Evolutionary conservation across 2,113 vertebrate genomes (phyloP).

Genomic region (Hystrix brachyura): DNA sequence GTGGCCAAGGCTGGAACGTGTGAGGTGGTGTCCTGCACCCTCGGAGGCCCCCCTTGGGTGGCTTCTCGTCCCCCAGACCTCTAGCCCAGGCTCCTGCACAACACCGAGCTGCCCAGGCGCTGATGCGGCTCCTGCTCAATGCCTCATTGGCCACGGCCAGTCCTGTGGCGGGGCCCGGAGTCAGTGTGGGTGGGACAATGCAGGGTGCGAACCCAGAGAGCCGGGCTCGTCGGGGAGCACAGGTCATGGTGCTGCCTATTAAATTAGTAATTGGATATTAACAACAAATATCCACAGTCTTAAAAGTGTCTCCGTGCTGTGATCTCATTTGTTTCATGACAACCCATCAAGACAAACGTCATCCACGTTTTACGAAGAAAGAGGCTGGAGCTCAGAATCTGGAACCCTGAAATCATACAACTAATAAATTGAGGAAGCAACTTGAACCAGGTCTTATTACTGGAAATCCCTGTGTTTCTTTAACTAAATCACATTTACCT

Average conservation of each 20-base stretch:
- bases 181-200: neutral
- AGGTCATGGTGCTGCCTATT: neutral
- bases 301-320: neutral
- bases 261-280: neutral
- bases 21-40: neutral
- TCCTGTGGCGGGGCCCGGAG: neutral
- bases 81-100: neutral
- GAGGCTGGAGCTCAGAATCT: neutral
- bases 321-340: neutral
- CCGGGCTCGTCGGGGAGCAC: neutral
- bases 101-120: neutral
- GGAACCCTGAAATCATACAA: neutral
- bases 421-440: neutral
- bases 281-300: neutral
- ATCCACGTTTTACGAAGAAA: neutral
- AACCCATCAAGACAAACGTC: neutral
- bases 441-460: neutral
- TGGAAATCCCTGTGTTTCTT: neutral
- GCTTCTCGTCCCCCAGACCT: neutral
- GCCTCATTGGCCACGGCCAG: neutral
- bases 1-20: neutral
- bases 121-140: neutral
- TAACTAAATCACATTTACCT: neutral
- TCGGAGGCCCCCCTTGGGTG: neutral
- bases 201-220: neutral